A percentile compares a stretch with the other conserved stretches of the same genome.
phyloP scores from a whole-genome alignment of 2,113 vertebrate species.

The Crotalus horridus region DNA sequence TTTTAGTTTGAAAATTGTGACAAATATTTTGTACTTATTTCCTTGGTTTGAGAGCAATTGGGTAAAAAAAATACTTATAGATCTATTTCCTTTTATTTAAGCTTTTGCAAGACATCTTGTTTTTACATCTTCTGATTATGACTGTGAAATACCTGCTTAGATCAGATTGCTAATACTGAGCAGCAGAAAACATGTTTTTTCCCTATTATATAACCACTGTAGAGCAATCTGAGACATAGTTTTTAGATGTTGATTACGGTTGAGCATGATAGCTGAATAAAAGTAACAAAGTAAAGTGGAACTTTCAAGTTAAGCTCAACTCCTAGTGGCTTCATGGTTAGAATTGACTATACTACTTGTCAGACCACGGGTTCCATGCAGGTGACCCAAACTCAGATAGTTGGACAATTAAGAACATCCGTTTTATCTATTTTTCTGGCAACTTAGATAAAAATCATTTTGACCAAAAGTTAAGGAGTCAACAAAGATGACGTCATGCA shows the following conservation, averaged over 20 bases:
- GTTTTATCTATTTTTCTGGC: too few relatives aligned
- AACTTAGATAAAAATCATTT: too few relatives aligned
- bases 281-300: too few relatives aligned
- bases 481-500: too few relatives aligned
- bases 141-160: background rate
- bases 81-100: background rate
- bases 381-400: too few relatives aligned
- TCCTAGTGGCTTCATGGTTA: too few relatives aligned
- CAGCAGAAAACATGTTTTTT: background rate
- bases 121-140: background rate
- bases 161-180: background rate
- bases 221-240: background rate
- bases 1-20: background rate
- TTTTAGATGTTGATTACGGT: background rate
- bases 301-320: too few relatives aligned
- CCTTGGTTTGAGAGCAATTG: background rate
- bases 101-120: background rate
- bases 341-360: too few relatives aligned
- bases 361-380: too few relatives aligned
- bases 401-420: too few relatives aligned
- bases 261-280: background rate
- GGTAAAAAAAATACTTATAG: background rate
- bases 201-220: background rate
- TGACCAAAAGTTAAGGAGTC: too few relatives aligned
- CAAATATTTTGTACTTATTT: background rate